Evolutionary conservation across 1,140 invertebrate species (phyloP).

Genomic region (Drosophila erecta): DNA sequence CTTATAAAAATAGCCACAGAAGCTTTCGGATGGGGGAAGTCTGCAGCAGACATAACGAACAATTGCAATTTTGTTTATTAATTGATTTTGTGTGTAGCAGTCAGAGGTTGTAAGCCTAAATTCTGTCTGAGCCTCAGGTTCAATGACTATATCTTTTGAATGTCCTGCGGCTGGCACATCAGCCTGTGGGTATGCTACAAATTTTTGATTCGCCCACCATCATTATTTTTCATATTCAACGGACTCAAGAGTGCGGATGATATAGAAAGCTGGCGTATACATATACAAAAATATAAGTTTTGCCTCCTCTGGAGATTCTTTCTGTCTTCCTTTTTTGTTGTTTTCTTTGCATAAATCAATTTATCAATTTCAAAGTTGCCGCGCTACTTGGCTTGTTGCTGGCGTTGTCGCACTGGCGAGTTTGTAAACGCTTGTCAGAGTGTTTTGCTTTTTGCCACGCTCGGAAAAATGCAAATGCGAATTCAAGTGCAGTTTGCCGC

Average conservation of each 20-base stretch:
- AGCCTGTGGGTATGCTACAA: constrained; percentile 10
- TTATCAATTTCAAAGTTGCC: constrained; percentile 81
- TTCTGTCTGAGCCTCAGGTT: constrained; percentile 16
- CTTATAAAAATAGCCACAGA: constrained; percentile 39
- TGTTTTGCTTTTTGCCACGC: constrained; percentile 70
- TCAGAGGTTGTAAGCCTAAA: neutral
- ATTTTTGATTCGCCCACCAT: constrained; percentile 22
- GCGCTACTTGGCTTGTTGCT: constrained; percentile 52
- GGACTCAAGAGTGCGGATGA: neutral
- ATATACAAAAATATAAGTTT: constrained; percentile 31
- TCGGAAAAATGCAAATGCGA: constrained; percentile 50
- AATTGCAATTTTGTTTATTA: constrained; percentile 54
- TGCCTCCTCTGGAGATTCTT: constrained; percentile 7
- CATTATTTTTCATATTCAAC: constrained; percentile 62
- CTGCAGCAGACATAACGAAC: constrained; percentile 37
- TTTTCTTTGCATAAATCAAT: constrained; percentile 77
- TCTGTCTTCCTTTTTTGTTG: constrained; percentile 10
- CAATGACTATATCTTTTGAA: neutral
- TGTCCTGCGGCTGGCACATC: constrained; percentile 6
- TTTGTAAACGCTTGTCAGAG: constrained; percentile 81
- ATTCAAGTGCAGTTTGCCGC: constrained; percentile 73
- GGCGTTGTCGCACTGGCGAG: constrained; percentile 58
- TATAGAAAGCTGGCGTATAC: constrained; percentile 10
- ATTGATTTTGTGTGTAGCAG: constrained; percentile 45
- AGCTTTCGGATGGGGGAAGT: constrained; percentile 29